Evolutionary conservation across 2,797 vertebrate genomes (phyloP), one percentile per base, ranked within the genome.

Genomic region (Sciurus carolinensis): DNA sequence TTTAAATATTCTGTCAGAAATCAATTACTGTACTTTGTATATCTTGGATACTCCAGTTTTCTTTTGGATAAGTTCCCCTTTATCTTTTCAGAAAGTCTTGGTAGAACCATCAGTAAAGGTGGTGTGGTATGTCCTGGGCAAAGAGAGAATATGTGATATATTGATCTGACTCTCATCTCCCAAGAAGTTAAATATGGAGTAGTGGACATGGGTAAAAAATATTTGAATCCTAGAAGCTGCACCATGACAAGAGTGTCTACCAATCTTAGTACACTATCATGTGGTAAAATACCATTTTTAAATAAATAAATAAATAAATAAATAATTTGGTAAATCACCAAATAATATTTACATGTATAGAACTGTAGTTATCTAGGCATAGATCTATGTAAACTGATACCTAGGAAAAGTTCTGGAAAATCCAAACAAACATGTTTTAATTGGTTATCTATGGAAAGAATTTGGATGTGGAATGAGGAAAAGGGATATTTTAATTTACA

Each of bases 281-380:
- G 28, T 75, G 44, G 71, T 57, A 44, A 64, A 71, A 44, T 76
- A 26, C 14, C 6, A 83, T 76, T 50, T 95, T 54, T n/a, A n/a
- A n/a, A n/a, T n/a, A n/a, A n/a, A n/a, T n/a, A n/a, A n/a, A n/a
- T n/a, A n/a, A n/a, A n/a, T n/a, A n/a, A n/a, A n/a, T n/a, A n/a
- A n/a, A n/a, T n/a, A n/a, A n/a, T n/a, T n/a, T 90, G 42, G 75
- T 75, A 82, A 96, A 91, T 69, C 5, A 57, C 2, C 62, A 57
- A 69, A 26, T 20, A 66, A 89, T 52, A 57, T 20, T 80, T 36
- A 47, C 10, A 18, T 73, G 20, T 10, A 94, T 2, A 73, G 33
- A 83, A 12, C 7, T 62, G 10, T 5, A 77, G 14, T 24, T 83
- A 62, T 15, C 50, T 72, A 69, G 30, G 20, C 24, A 15, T 26